These are phyloP conservation scores for Rotaria sp. DNA, from an alignment of 2,888 invertebrate genomes.

Conservation along the genomic window DNA sequence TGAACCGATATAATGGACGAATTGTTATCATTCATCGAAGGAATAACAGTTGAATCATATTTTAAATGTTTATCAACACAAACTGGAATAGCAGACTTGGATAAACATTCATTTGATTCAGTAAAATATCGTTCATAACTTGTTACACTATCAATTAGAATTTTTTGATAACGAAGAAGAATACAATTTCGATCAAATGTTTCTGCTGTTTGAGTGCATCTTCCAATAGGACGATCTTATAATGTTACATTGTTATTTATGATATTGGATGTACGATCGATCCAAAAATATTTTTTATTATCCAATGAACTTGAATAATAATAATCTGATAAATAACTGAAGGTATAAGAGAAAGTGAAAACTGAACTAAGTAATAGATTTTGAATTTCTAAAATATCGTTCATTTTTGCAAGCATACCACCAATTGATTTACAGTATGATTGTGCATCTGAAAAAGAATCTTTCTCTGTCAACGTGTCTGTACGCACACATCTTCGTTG, in stretches of 20 bases:
- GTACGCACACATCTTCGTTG: neutral
- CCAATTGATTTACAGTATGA: neutral
- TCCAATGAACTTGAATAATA: neutral
- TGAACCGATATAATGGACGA: no score
- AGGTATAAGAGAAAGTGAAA: neutral
- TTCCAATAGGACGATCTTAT: neutral
- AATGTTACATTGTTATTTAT: neutral
- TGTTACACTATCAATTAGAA: neutral
- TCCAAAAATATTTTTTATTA: neutral
- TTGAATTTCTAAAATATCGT: slow-evolving; percentile 5
- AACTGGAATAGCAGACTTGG: neutral
- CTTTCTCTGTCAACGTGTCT: neutral
- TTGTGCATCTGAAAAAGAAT: neutral
- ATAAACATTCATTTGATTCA: slow-evolving; percentile 7
- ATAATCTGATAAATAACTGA: no score
- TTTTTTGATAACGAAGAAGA: neutral
- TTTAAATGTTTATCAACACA: neutral
- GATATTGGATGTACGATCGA: neutral
- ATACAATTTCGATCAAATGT: neutral
- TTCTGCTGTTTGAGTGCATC: neutral
- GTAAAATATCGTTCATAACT: neutral
- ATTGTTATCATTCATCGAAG: neutral
- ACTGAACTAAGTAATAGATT: neutral
- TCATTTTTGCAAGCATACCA: neutral
- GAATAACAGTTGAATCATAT: neutral